Evolutionary conservation across 2,888 invertebrate species (phyloP).

Genomic region (Drosophila basisetae): DNA sequence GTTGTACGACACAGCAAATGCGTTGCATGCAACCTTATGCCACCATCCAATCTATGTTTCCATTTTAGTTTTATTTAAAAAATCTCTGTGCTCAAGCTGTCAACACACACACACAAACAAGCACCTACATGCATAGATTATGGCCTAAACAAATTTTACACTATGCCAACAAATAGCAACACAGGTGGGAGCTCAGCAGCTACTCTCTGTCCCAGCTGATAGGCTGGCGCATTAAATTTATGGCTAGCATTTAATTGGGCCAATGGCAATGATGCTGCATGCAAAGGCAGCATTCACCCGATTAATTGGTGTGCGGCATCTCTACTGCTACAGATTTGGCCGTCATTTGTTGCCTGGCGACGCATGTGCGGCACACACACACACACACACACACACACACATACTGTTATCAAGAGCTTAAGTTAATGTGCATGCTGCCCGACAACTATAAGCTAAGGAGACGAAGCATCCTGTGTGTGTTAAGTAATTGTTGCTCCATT

Average conservation of each 20-base stretch:
- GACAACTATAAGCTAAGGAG: slow-evolving; percentile 1
- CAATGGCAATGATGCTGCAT: slow-evolving; percentile 32
- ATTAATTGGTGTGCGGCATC: slow-evolving; percentile 58
- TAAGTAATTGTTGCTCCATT: slow-evolving; percentile 1
- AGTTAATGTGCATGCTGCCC: background rate
- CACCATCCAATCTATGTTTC: slow-evolving; percentile 2
- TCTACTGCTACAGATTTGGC: slow-evolving; percentile 76
- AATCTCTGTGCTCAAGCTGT: slow-evolving; percentile 29
- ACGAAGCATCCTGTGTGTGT: background rate
- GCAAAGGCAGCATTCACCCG: slow-evolving; percentile 13
- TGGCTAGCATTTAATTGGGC: slow-evolving; percentile 77
- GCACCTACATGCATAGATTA: background rate
- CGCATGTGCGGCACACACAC: slow-evolving; percentile 22
- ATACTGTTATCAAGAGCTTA: slow-evolving; percentile 37
- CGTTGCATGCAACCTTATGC: slow-evolving; percentile 2
- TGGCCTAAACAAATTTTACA: slow-evolving; percentile 20
- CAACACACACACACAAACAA: slow-evolving; percentile 30
- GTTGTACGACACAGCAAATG: slow-evolving; percentile 12
- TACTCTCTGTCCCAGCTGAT: slow-evolving; percentile 38
- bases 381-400: slow-evolving; percentile 8
- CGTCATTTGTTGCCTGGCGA: slow-evolving; percentile 58
- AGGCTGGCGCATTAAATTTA: slow-evolving; percentile 63
- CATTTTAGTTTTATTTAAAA: slow-evolving; percentile 14
- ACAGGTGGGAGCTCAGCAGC: slow-evolving; percentile 9
- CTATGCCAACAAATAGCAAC: slow-evolving; percentile 37